Percentiles rank a stretch among this genome's conserved stretches.
Evolutionary conservation across 2,888 invertebrate genomes (phyloP).

Genomic region (Polietes domitor): DNA sequence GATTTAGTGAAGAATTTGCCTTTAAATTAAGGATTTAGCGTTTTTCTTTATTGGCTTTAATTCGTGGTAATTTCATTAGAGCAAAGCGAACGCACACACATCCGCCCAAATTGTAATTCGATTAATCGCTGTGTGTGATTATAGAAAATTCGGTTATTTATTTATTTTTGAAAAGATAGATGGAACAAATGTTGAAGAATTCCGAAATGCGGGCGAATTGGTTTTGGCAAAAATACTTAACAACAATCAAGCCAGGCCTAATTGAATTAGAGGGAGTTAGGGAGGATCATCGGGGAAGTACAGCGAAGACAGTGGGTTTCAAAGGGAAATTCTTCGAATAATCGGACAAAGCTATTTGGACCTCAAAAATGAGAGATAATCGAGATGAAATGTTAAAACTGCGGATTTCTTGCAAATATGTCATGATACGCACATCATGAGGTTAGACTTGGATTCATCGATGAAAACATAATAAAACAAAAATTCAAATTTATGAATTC

Average conservation of each 20-base stretch:
- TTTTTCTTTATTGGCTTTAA: background rate
- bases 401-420: no score
- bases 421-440: no score
- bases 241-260: background rate
- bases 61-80: slow-evolving; percentile 6
- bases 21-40: background rate
- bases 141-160: background rate
- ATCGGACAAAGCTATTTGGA: no score
- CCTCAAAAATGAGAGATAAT: no score
- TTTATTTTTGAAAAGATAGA: background rate
- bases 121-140: background rate
- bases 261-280: background rate
- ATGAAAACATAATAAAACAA: no score
- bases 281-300: no score
- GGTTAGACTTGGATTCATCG: no score
- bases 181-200: background rate
- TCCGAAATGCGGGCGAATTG: background rate
- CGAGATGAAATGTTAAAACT: no score
- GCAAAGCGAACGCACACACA: background rate
- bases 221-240: background rate
- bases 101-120: background rate
- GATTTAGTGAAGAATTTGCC: background rate
- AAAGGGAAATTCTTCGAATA: no score
- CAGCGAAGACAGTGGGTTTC: no score
- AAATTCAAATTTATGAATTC: no score